Conservation (phyloP, 2,797 vertebrate species). For the Sebastes vulpes region DNA sequence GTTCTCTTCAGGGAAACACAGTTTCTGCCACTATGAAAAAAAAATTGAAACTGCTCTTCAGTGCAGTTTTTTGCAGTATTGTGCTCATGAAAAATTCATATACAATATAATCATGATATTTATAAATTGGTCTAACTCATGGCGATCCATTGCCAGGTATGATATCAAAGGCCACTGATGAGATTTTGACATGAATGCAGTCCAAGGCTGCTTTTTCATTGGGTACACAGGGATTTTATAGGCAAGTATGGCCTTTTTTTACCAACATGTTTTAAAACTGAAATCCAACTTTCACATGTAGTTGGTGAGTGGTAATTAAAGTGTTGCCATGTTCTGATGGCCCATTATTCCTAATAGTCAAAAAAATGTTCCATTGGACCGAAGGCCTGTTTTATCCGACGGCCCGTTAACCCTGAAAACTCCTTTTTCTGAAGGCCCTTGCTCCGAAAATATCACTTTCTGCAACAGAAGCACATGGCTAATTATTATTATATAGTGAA, state of each 20-base stretch:
- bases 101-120: background rate
- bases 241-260: background rate
- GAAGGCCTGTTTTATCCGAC: too few relatives aligned
- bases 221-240: background rate
- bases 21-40: constrained; percentile 13
- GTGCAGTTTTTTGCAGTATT: background rate
- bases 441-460: too few relatives aligned
- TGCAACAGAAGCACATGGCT: too few relatives aligned
- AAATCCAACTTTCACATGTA: background rate
- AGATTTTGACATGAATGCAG: background rate
- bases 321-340: background rate
- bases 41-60: constrained; percentile 9
- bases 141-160: background rate
- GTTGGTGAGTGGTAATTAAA: background rate
- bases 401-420: too few relatives aligned
- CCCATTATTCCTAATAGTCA: background rate
- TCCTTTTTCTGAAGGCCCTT: too few relatives aligned
- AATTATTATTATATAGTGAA: too few relatives aligned
- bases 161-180: background rate
- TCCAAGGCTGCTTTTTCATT: background rate
- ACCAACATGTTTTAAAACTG: background rate
- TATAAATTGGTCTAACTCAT: background rate
- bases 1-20: background rate
- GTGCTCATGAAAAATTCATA: background rate
- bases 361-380: too few relatives aligned